Base-by-base conservation (phyloP, 2,113 vertebrate species). In the Lagopus leucura region DNA sequence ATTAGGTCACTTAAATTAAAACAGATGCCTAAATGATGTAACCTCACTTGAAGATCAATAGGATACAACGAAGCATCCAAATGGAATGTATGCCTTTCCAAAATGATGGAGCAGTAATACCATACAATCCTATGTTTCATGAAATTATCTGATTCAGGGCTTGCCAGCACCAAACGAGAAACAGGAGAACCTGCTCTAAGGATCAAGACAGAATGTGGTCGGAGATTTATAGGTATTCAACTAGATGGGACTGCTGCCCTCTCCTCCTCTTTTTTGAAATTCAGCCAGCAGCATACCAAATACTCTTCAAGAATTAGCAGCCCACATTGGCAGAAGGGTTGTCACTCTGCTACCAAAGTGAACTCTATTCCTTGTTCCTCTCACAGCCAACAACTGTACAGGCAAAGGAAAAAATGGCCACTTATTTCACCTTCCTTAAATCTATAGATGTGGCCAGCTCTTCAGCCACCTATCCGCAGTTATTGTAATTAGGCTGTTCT, bases 351-450 rank as follows among this genome's bases (percentile, higher is more conserved):
- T n/a, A 14, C 54, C 54, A 61, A 24, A 7, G 27, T 13, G 17
- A 17, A 52, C 45, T 58, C 32, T 38, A 19, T 28, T 89, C 18
- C 54, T 27, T 13, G 16, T n/a, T 38, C 45, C 11, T 14, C 13
- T 43, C 0, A 0, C 18, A 3, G 18, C 28, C 17, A 67, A 22
- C 32, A 74, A n/a, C 16, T 1, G 0, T 6, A 60, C 4, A 75
- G 54, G 13, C 11, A 38, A 75, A 67, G 18, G 5, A 52, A 60
- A 11, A 43, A 67, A 8, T 22, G 14, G 43, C 22, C 8, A 15
- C 27, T 67, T 60, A 20, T 67, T 82, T 82, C 38, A 28, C 36
- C 43, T n/a, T 32, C 18, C 28, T 71, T 50, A 88, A 43, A 66
- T 14, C 16, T 21, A 17, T 4, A 42, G 16, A 16, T 60, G 58